These are phyloP conservation scores for Maniola jurtina DNA, from an alignment of 1,140 invertebrate genomes.

Conservation along the genomic window DNA sequence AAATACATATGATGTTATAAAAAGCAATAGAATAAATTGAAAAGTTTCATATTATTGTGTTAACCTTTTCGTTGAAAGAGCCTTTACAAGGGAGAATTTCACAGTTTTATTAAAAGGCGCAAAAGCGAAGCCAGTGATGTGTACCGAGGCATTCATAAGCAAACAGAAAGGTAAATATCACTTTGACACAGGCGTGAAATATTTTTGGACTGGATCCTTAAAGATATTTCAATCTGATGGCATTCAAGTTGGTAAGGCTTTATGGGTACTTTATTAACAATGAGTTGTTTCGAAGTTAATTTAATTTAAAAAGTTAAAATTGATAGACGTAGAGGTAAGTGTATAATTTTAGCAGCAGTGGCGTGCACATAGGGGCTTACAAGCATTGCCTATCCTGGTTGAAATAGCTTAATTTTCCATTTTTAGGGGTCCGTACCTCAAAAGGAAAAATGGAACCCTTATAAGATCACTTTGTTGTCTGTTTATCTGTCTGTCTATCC, in stretches of 20 bases:
- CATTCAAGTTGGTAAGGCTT: neutral
- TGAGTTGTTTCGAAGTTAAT: neutral
- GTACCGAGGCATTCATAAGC: constrained; percentile 17
- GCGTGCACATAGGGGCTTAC: too few relatives aligned
- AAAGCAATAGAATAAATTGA: neutral
- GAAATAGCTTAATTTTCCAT: too few relatives aligned
- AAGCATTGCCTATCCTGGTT: too few relatives aligned
- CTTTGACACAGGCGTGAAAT: constrained; percentile 17
- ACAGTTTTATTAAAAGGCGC: constrained; percentile 16
- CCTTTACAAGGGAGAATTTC: constrained; percentile 4
- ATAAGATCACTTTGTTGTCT: too few relatives aligned
- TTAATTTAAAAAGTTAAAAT: neutral
- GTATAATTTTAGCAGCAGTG: too few relatives aligned
- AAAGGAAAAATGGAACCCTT: too few relatives aligned
- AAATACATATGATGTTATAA: too few relatives aligned
- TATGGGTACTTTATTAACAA: neutral
- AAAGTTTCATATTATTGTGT: neutral
- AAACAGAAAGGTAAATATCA: constrained; percentile 20
- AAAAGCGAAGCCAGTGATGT: constrained; percentile 20
- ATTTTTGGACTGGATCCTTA: constrained; percentile 14
- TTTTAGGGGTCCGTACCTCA: too few relatives aligned
- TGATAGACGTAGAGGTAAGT: too few relatives aligned
- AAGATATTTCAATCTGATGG: constrained; percentile 12
- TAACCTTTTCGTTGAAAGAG: neutral
- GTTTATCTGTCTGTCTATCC: too few relatives aligned